Base-by-base conservation (phyloP, 2,888 invertebrate genomes). In the Amphiduros pacificus region DNA sequence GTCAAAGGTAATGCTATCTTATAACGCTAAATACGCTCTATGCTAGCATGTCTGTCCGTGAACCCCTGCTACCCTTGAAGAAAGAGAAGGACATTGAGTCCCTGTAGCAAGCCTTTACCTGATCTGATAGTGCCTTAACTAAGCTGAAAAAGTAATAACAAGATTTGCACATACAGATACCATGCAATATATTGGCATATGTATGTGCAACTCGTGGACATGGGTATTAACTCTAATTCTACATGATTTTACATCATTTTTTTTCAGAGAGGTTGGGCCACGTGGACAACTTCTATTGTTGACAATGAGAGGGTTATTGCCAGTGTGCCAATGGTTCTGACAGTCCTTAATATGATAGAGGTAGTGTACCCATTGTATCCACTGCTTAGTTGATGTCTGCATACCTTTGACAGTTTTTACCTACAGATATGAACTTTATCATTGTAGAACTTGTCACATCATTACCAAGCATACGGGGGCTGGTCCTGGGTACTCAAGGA, bases 381-480 rank as follows among this genome's bases (percentile, higher is more conserved):
- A 14, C 9, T 9, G 36, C 11, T 36, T 36, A 17, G 17, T 36
- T 36, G 36, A 36, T 36, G 36, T 11, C 11, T 11, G 9, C 11
- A 36, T 9, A 36, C n/a, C n/a, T n/a, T n/a, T n/a, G n/a, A n/a
- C n/a, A 36, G 36, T 14, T 36, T 11, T 14, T 36, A 36, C 9
- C 36, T 11, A 36, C 36, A 36, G 9, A 36, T 11, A 36, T 11
- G 22, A 9, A 22, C 22, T 11, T 44, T 22, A 44, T 44, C 22
- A 4, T 17, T 44, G 20, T 22, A 44, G 44, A 44, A 44, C n/a
- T 20, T 44, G 20, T 4, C n/a, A 5, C 44, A 44, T 22, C 44
- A 44, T 44, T 44, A 44, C n/a, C 44, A 44, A 22, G 44, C 44
- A n/a, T 44, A 44, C 22, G 44, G 44, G 22, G 44, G 44, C n/a